These are phyloP conservation scores for Procambarus virginalis DNA, from an alignment of 1,140 invertebrate genomes.

Conservation along the genomic window DNA sequence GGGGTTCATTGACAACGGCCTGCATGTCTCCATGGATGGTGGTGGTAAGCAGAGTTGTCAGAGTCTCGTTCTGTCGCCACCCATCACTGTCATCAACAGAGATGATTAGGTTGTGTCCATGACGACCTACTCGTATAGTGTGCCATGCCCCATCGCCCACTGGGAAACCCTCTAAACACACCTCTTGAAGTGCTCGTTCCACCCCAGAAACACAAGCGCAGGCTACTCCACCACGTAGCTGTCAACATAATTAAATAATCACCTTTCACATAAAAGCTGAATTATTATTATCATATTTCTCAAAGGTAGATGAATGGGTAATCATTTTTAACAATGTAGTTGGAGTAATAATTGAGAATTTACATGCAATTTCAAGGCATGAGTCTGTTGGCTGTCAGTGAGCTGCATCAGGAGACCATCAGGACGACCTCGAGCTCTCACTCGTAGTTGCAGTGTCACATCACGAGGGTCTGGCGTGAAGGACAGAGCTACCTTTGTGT, in stretches of 20 bases:
- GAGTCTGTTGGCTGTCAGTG: neutral
- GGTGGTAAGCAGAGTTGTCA: conserved; percentile 1
- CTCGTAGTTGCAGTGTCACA: conserved; percentile 32
- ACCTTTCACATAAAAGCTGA: neutral
- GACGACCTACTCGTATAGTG: conserved; percentile 30
- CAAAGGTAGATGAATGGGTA: neutral
- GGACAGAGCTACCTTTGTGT: conserved; percentile 10
- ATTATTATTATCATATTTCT: too few species aligned
- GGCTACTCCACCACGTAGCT: conserved; percentile 39
- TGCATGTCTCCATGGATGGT: neutral
- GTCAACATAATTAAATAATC: neutral
- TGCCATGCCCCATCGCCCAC: conserved; percentile 52
- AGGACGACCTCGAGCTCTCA: conserved; percentile 23
- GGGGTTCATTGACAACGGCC: neutral
- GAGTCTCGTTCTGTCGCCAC: conserved; percentile 38
- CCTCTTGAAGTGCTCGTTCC: conserved; percentile 1
- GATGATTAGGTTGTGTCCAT: conserved; percentile 28
- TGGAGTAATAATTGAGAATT: neutral
- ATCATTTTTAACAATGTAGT: neutral
- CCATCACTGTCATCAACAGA: conserved; percentile 49
- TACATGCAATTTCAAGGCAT: conserved; percentile 16
- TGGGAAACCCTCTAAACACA: conserved; percentile 41
- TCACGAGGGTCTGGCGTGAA: conserved; percentile 18
- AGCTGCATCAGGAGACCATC: conserved; percentile 34
- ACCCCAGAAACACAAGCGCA: conserved; percentile 13